Evolutionary conservation across 2,797 vertebrate species (phyloP).

Genomic region (Erithacus rubecula): DNA sequence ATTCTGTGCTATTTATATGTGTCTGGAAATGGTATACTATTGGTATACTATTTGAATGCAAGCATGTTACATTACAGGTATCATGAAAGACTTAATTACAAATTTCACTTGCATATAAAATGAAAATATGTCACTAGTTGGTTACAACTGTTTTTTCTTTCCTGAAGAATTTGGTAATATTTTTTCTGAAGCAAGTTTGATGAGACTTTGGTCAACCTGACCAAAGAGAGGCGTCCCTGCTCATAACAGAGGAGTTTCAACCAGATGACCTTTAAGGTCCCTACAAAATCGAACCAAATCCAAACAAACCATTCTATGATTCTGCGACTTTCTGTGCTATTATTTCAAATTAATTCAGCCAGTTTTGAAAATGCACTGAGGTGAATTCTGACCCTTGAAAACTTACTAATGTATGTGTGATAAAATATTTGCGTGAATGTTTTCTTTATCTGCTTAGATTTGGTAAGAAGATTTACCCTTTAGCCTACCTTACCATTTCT

Average conservation of each 20-base stretch:
- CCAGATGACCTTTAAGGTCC: background rate
- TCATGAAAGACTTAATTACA: background rate
- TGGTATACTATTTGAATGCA: background rate
- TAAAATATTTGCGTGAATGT: accelerated
- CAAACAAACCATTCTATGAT: background rate
- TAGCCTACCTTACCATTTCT: background rate
- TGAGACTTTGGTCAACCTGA: background rate
- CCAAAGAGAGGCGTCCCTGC: background rate
- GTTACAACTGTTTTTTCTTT: background rate
- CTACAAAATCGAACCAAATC: background rate
- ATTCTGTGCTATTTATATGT: background rate
- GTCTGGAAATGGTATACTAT: background rate
- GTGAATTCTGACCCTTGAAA: background rate
- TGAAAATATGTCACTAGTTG: background rate
- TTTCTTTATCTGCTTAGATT: background rate
- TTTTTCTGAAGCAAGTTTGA: background rate
- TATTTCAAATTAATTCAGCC: background rate
- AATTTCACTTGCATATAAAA: background rate
- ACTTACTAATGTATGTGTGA: background rate
- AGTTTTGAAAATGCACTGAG: background rate
- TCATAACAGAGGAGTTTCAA: background rate
- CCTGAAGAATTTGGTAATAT: background rate
- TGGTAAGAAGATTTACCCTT: background rate
- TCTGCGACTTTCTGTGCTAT: background rate
- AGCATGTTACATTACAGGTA: background rate